Percentiles rank a stretch among this genome's conserved stretches.
Evolutionary conservation across 2,113 vertebrate species (phyloP).

Genomic region (Chinchilla lanigera): DNA sequence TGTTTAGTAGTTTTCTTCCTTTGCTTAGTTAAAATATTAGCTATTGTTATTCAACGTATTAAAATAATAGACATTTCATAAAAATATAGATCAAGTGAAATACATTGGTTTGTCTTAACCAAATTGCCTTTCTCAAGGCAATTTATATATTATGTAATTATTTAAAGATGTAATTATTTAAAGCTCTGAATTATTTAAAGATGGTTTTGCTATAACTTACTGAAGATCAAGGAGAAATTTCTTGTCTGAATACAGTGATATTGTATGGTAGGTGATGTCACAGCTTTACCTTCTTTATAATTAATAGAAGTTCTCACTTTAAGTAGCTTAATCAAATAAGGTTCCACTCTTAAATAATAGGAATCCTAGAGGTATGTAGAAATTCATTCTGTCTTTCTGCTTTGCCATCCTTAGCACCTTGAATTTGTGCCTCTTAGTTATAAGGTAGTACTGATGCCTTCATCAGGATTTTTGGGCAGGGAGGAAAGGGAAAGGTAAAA

Average conservation of each 20-base stretch:
- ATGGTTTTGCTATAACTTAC: neutral
- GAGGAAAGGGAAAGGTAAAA: neutral
- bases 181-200: conserved; percentile 1
- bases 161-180: conserved; percentile 12
- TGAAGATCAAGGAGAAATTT: conserved; percentile 20
- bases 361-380: neutral
- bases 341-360: neutral
- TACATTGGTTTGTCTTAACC: conserved; percentile 22
- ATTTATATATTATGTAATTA: neutral
- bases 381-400: neutral
- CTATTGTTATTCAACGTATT: conserved; percentile 7
- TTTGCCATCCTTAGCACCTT: neutral
- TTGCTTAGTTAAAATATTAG: conserved; percentile 11
- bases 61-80: conserved; percentile 28
- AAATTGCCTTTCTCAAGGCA: neutral
- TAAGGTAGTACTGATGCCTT: neutral
- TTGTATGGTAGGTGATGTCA: neutral
- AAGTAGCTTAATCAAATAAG: neutral
- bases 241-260: neutral
- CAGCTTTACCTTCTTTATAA: neutral
- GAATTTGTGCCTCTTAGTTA: conserved; percentile 1
- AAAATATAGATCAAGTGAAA: conserved; percentile 14
- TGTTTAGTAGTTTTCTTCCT: conserved; percentile 9
- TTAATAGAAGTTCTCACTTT: neutral
- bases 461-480: neutral